Percentiles rank a stretch among this genome's conserved stretches.
Evolutionary conservation across 2,888 invertebrate genomes (phyloP).

Genomic region (Pollenia amentaria): DNA sequence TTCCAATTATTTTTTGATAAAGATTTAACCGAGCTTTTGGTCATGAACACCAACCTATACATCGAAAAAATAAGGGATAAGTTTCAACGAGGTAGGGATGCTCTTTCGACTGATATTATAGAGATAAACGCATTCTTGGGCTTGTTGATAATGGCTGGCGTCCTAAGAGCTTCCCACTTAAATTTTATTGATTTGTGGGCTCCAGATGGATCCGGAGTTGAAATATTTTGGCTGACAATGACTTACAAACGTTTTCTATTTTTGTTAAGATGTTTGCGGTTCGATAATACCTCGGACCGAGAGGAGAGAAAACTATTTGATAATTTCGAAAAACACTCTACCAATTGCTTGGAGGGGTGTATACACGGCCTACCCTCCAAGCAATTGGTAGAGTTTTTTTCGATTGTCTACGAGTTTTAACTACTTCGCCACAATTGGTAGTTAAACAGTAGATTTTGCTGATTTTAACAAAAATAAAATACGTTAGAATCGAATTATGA

Average conservation of each 20-base stretch:
- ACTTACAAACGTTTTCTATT: slow-evolving; percentile 36
- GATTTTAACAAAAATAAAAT: no score
- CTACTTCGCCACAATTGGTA: no score
- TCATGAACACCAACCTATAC: slow-evolving; percentile 50
- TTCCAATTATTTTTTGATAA: slow-evolving; percentile 52
- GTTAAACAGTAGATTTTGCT: no score
- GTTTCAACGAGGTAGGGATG: slow-evolving; percentile 36
- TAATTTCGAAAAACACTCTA: no score
- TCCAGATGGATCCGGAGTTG: slow-evolving; percentile 33
- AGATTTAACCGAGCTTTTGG: slow-evolving; percentile 40
- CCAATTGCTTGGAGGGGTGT: no score
- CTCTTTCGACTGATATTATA: slow-evolving; percentile 17
- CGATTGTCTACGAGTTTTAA: no score
- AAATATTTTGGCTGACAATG: slow-evolving; percentile 27
- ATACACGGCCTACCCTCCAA: no score
- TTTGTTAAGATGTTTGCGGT: slow-evolving; percentile 44
- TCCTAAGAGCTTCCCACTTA: slow-evolving; percentile 33
- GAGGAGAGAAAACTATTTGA: slow-evolving; percentile 37
- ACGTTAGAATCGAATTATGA: no score
- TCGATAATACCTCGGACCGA: slow-evolving; percentile 38
- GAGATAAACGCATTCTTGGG: slow-evolving; percentile 18
- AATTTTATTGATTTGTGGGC: slow-evolving; percentile 27
- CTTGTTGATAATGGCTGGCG: slow-evolving; percentile 29
- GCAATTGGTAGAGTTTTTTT: no score
- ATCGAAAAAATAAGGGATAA: slow-evolving; percentile 48